Base-by-base conservation (phyloP, 1,140 invertebrate species). In the Megathymus violae region DNA sequence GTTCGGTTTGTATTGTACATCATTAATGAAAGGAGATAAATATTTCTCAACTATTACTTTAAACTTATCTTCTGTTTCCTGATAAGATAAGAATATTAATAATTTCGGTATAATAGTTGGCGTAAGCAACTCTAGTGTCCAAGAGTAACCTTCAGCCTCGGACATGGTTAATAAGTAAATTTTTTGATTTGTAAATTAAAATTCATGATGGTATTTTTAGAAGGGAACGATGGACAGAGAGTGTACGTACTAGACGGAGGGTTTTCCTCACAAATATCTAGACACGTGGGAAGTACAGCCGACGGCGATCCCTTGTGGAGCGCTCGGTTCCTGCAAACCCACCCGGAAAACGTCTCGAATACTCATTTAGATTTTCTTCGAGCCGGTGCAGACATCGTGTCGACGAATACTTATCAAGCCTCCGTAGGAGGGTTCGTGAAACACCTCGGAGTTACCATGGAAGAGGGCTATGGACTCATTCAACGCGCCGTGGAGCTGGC, bases 321-420 rank as follows among this genome's bases (percentile, higher is more conserved):
- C 36, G 94, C 96, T 0, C 88, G 94, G 41, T 95, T 96, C 67
- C 89, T 97, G 16, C 88, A 92, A 36, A 94, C 93, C 0, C 88
- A 96, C 76, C 95, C 95, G 0, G 88, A 94, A 10, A 94, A 94
- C 0, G 93, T 97, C 41, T 88, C 94, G n/a, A 87, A 94, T 60
- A 94, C 95, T 0, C 96, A 97, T 87, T 85, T 96, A 62, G 95
- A 96, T 84, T 97, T 95, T 76, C 79, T 97, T 1, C 91, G 83
- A 67, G 96, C 95, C 62, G 97, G 97, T 1, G 94, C 96, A 1
- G 95, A 98, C 70, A 91, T 98, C 0, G 95, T 98, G 25, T 93
- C 95, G 52, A 97, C 96, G 0, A 96, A 96, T 62, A 97, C 96
- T 0, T 99, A 98, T 78, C 97, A 98, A 91, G 96, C 97, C 0